Percentiles rank a stretch among this genome's conserved stretches.
Conservation (phyloP, 2,113 vertebrate genomes). For the Sigmodon hispidus region DNA sequence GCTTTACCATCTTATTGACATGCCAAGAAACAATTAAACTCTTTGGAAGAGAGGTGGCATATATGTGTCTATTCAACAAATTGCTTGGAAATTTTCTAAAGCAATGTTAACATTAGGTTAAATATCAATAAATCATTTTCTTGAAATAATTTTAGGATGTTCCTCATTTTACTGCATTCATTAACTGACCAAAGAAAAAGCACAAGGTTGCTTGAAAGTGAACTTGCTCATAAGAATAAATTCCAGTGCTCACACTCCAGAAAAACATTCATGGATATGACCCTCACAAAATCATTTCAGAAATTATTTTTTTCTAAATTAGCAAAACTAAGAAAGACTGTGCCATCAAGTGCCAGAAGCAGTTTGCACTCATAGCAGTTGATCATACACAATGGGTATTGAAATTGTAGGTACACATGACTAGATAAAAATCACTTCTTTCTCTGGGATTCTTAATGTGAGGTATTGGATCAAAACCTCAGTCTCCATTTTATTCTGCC, state of each 20-base stretch:
- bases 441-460: slow-evolving; percentile 13
- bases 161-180: slow-evolving; percentile 1
- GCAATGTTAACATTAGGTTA: neutral
- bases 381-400: slow-evolving; percentile 18
- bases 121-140: slow-evolving; percentile 39
- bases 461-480: neutral
- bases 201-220: neutral
- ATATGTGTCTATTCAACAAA: slow-evolving; percentile 33
- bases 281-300: neutral
- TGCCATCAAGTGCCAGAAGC: neutral
- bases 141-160: neutral
- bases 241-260: neutral
- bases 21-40: neutral
- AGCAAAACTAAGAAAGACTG: neutral
- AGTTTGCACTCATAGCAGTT: neutral
- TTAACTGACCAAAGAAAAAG: slow-evolving; percentile 34
- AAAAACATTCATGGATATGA: neutral
- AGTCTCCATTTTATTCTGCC: neutral
- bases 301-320: slow-evolving; percentile 19
- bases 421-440: slow-evolving; percentile 20
- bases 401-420: neutral
- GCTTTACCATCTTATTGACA: slow-evolving; percentile 34
- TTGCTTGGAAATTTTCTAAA: slow-evolving; percentile 19
- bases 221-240: slow-evolving; percentile 36
- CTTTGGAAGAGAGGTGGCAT: neutral